These are phyloP conservation scores for Pangasius larnaudii DNA, from an alignment of 2,797 vertebrate genomes.

Conservation along the genomic window DNA sequence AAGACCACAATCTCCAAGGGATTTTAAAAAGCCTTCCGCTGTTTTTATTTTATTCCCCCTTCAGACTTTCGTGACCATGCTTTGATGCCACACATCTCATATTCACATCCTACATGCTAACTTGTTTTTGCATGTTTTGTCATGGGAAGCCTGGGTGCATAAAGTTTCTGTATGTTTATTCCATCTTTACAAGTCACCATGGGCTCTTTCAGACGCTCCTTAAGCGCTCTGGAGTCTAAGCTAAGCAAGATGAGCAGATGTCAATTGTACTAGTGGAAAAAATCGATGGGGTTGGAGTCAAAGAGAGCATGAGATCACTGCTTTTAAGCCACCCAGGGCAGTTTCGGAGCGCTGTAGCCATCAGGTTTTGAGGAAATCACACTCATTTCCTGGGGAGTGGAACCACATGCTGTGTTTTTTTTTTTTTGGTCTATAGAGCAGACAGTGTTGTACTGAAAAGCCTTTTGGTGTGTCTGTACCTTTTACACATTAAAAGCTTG, in stretches of 20 bases:
- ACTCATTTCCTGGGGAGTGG: slow-evolving; percentile 70
- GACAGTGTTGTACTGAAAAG: slow-evolving; percentile 28
- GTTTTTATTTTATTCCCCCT: background rate
- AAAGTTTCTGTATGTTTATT: background rate
- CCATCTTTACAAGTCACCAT: background rate
- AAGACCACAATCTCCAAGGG: slow-evolving; percentile 35
- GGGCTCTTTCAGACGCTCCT: background rate
- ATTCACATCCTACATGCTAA: background rate
- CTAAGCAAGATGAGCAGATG: background rate
- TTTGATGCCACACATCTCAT: slow-evolving; percentile 19
- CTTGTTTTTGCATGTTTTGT: background rate
- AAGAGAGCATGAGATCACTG: slow-evolving; percentile 50
- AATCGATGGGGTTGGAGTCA: background rate
- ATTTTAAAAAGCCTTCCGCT: slow-evolving; percentile 4
- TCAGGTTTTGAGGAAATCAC: slow-evolving; percentile 69
- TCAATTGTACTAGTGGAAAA: background rate
- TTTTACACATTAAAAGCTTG: slow-evolving; percentile 32
- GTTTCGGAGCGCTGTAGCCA: slow-evolving; percentile 52
- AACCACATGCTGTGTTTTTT: slow-evolving; percentile 71
- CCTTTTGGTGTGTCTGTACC: slow-evolving; percentile 31
- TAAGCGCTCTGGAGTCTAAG: background rate
- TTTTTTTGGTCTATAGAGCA: slow-evolving; percentile 34
- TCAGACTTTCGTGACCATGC: background rate
- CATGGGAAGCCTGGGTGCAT: slow-evolving; percentile 8
- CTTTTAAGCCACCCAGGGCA: slow-evolving; percentile 34